Conservation (phyloP, 2,888 invertebrate genomes). For the Metacarcinus magister region DNA sequence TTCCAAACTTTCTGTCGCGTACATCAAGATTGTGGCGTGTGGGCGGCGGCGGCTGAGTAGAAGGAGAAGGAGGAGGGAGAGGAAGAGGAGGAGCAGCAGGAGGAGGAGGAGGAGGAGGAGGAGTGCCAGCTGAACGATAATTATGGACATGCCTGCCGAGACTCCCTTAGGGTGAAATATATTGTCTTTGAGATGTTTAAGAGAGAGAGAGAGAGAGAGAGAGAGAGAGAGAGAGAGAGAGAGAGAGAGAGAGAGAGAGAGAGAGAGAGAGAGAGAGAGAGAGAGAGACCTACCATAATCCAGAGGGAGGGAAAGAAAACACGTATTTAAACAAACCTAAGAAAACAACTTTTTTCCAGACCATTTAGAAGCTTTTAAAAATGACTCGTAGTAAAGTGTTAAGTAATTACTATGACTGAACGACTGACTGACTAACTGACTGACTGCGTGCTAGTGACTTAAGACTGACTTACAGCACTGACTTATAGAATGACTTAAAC, state of each 20-base stretch:
- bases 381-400: too few relatives aligned
- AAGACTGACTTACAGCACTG: too few relatives aligned
- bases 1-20: not conserved
- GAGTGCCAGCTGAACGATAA: not conserved
- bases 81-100: not conserved
- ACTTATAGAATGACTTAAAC: not conserved
- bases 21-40: not conserved
- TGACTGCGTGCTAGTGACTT: too few relatives aligned
- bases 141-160: not conserved
- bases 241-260: conserved; percentile 26
- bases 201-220: too few relatives aligned
- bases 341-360: too few relatives aligned
- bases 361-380: too few relatives aligned
- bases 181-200: not conserved
- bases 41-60: not conserved
- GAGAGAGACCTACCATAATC: not conserved
- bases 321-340: not conserved
- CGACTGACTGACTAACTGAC: too few relatives aligned
- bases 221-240: not conserved
- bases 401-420: too few relatives aligned
- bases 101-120: not conserved
- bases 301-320: not conserved
- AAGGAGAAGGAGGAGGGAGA: not conserved
- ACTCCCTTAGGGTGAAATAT: not conserved
- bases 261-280: not conserved